Percentiles rank a stretch among this genome's conserved stretches.
These are phyloP conservation scores for Charina bottae DNA, from an alignment of 2,113 vertebrate species.

Conservation along the genomic window DNA sequence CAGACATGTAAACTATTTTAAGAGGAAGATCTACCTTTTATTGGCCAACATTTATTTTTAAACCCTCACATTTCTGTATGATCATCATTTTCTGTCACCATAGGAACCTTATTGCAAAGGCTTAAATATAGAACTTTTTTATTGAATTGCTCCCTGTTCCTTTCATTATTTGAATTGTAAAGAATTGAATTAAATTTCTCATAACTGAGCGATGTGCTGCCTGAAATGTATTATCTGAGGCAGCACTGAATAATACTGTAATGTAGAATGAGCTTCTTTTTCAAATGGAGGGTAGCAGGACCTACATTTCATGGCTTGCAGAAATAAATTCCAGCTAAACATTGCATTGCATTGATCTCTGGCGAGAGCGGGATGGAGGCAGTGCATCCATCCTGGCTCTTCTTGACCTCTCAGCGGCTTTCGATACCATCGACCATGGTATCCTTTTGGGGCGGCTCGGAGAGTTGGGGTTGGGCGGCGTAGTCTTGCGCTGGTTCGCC, in stretches of 20 bases:
- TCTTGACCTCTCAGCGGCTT: too few species aligned
- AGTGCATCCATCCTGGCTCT: too few species aligned
- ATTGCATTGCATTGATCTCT: neutral
- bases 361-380: too few species aligned
- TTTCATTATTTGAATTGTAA: conserved; percentile 42
- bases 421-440: too few species aligned
- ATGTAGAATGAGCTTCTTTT: conserved; percentile 21
- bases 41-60: conserved; percentile 30
- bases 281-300: conserved; percentile 1
- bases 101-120: conserved; percentile 34
- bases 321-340: conserved; percentile 7
- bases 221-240: conserved; percentile 33
- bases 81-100: conserved; percentile 19
- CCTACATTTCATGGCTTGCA: conserved; percentile 21
- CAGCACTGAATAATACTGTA: conserved; percentile 23
- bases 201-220: conserved; percentile 30
- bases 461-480: too few species aligned
- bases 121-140: conserved; percentile 34
- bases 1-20: neutral
- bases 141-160: conserved; percentile 20
- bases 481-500: too few species aligned
- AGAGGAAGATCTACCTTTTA: neutral
- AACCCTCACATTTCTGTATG: conserved; percentile 18
- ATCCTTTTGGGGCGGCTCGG: too few species aligned
- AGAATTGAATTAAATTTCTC: conserved; percentile 53